Conservation (phyloP, 2,797 vertebrate genomes). For the Acanthurus leucopareius region DNA sequence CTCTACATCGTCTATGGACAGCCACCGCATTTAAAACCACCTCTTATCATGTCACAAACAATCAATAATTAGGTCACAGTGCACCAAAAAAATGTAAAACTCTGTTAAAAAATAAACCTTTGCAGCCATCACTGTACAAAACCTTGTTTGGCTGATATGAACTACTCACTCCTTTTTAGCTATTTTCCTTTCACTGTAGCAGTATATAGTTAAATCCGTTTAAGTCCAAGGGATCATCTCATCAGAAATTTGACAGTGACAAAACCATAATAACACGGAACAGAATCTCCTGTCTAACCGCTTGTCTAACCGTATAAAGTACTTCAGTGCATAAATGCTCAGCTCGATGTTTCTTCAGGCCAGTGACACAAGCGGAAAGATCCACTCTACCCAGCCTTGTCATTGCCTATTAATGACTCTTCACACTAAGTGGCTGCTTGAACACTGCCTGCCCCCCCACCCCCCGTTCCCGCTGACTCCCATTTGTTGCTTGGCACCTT, state of each 20-base stretch:
- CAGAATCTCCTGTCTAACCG: slow-evolving; percentile 48
- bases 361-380: slow-evolving; percentile 51
- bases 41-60: too few species aligned
- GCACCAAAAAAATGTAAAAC: neutral
- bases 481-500: slow-evolving; percentile 60
- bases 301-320: slow-evolving; percentile 50
- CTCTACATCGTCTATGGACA: too few species aligned
- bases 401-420: slow-evolving; percentile 74
- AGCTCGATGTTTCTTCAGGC: slow-evolving; percentile 65
- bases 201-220: slow-evolving; percentile 15
- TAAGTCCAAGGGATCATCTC: slow-evolving; percentile 31
- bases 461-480: slow-evolving; percentile 56
- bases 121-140: neutral
- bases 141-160: neutral
- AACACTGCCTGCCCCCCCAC: slow-evolving; percentile 22
- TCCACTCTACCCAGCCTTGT: slow-evolving; percentile 63
- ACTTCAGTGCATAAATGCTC: slow-evolving; percentile 45
- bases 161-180: neutral
- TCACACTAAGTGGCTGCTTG: slow-evolving; percentile 64
- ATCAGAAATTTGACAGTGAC: slow-evolving; percentile 46
- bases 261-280: slow-evolving; percentile 51
- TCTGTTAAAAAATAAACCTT: neutral
- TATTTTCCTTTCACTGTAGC: neutral
- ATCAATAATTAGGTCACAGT: too few species aligned
- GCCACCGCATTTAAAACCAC: too few species aligned